Evolutionary conservation across 92 coral and sea anemone genomes (phyloP), one percentile per base, ranked within the genome.

Genomic region (Parazoanthus darwini): DNA sequence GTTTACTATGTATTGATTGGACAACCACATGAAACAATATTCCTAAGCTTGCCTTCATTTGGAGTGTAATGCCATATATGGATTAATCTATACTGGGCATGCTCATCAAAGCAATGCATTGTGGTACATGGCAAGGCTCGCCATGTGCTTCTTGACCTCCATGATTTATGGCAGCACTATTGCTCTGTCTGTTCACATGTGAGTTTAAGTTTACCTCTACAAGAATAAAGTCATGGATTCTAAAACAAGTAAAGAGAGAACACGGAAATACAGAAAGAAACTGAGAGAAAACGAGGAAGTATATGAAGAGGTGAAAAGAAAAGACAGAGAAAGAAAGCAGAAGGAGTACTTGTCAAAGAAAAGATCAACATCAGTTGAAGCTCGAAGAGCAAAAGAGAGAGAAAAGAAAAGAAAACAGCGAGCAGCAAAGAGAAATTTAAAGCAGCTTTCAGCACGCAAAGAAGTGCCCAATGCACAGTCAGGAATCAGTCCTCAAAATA

Each of bases 301-400:
- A 77, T 79, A 86, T 66, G 70, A 85, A 37, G 86, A 75, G 82
- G 88, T 63, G 85, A 85, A 75, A 86, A 86, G 77, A 78, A 92
- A 81, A 71, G 92, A 92, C 16, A 86, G 94, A 81, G 87, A 88
- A 63, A 81, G 90, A 86, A 89, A 86, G 88, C 54, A 56, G 65
- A 84, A 79, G 77, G 86, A 78, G 26, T 88, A 85, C 82, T 68
- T 74, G 78, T 44, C 6, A 18, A 63, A 88, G 82, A 78, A 68
- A 74, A 82, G 70, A 79, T 66, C 77, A 16, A 78, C 48, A 25
- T 43, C 78, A 33, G 50, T 77, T 29, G 93, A 84, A 67, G 83
- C 14, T 58, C 15, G 43, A 15, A 85, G 88, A 85, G 82, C 84
- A 26, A 84, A 84, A 65, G 74, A 80, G 81, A 85, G 86, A 79